Conservation (phyloP, 2,888 invertebrate genomes). For the Thalpophila matura region DNA sequence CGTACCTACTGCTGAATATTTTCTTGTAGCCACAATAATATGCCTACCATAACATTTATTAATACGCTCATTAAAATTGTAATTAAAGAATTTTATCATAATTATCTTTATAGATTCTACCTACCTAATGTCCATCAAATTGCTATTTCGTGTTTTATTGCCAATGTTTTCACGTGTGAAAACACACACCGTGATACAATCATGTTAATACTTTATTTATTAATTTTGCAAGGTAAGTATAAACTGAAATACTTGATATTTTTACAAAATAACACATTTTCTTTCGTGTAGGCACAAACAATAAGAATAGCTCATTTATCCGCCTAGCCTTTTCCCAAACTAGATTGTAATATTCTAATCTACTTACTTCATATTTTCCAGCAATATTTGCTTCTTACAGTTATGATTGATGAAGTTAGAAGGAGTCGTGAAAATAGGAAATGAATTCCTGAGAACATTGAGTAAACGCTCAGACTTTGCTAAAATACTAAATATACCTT, state of each 20-base stretch:
- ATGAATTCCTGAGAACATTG: slow-evolving; percentile 10
- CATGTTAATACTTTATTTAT: slow-evolving; percentile 34
- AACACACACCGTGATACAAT: background rate
- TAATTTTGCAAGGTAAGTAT: slow-evolving; percentile 42
- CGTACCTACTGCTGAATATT: too few species aligned
- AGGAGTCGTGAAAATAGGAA: slow-evolving; percentile 32
- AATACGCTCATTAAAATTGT: slow-evolving; percentile 5
- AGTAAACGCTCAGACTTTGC: background rate
- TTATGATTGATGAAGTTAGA: slow-evolving; percentile 49
- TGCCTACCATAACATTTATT: background rate
- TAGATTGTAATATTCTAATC: too few species aligned
- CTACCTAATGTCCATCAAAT: background rate
- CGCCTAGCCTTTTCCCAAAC: too few species aligned
- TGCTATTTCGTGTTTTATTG: background rate
- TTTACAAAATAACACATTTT: too few species aligned
- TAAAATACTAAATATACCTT: background rate
- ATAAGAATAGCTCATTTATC: too few species aligned
- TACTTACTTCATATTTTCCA: too few species aligned
- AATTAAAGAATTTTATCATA: slow-evolving; percentile 8
- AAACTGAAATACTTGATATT: too few species aligned
- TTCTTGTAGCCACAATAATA: too few species aligned
- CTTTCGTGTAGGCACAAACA: too few species aligned
- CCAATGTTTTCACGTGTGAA: background rate
- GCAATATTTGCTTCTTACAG: slow-evolving; percentile 33
- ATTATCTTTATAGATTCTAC: too few species aligned